These are phyloP conservation scores for Clarias pachynema DNA, from an alignment of 2,797 vertebrate species.

Conservation along the genomic window DNA sequence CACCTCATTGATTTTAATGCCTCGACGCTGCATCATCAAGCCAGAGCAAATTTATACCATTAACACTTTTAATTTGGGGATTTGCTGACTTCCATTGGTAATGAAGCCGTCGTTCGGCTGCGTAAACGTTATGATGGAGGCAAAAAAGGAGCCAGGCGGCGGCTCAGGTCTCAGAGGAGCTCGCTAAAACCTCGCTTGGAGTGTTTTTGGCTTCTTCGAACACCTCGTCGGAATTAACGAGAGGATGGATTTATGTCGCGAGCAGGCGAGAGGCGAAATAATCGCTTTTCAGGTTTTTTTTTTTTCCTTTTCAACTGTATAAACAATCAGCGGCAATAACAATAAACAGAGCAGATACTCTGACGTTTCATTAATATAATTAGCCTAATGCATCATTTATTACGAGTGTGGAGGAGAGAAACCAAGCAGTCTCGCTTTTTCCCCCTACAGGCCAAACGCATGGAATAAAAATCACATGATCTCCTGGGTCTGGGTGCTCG, in stretches of 20 bases:
- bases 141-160: background rate
- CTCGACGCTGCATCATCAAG: slow-evolving; percentile 21
- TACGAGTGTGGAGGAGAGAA: background rate
- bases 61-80: slow-evolving; percentile 12
- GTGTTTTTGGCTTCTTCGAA: background rate
- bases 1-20: slow-evolving; percentile 37
- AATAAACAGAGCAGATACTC: slow-evolving; percentile 26
- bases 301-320: slow-evolving; percentile 1
- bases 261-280: slow-evolving; percentile 17
- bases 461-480: background rate
- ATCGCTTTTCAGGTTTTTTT: background rate
- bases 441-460: background rate
- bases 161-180: background rate
- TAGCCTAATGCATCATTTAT: slow-evolving; percentile 24
- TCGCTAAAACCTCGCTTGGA: background rate
- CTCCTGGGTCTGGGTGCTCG: background rate
- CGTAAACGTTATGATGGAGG: slow-evolving; percentile 15
- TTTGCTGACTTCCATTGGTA: slow-evolving; percentile 9
- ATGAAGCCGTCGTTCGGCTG: background rate
- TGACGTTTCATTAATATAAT: slow-evolving; percentile 23
- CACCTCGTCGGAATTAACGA: slow-evolving; percentile 13
- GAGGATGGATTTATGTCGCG: background rate
- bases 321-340: slow-evolving; percentile 16
- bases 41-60: slow-evolving; percentile 17
- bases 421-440: background rate